Base-by-base conservation (phyloP, 2,888 invertebrate species). In the Pristionchus exspectatus region DNA sequence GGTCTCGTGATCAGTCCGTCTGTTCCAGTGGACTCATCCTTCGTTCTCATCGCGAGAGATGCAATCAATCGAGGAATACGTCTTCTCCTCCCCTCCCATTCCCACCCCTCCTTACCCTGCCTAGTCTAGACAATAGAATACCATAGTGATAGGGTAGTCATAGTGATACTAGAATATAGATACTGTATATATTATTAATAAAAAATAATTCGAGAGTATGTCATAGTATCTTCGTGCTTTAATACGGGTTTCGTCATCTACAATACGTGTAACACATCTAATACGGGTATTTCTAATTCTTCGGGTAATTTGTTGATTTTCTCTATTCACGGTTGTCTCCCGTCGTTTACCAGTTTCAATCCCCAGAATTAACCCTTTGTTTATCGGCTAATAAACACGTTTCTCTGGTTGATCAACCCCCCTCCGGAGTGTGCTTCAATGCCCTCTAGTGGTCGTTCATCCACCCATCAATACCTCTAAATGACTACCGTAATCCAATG, bases 1-100 rank as follows among this genome's bases (percentile, higher is more conserved):
- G 27, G 56, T 63, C 54, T 54, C 38, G n/a, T 69, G n/a, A 69
- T 69, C 50, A 87, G 87, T 87, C 69, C 87, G 69, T 87, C 69
- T 66, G 44, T 87, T 87, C n/a, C 66, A 69, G 87, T 54, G 83
- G 83, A 56, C 84, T 85, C 84, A 59, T 59, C 59, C 56, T 85
- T 85, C 84, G 84, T 85, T 85, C 38, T 59, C 56, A 59, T 59
- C 59, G 56, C 84, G 84, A 85, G 84, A 85, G 84, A 85, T 30
- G 84, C 56, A 85, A 87, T 44, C 87, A 69, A 44, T 69, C 50
- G 87, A 66, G 66, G 87, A 87, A 87, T 87, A 87, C 87, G 69
- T 87, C 54, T 87, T 69, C 84, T 59, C 59, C 50, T 59, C 38
- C 59, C 84, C 44, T 44, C 50, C 27, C 38, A 44, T 24, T n/a